These are phyloP conservation scores for Parnassius smintheus DNA, from an alignment of 2,888 invertebrate species.

Conservation along the genomic window DNA sequence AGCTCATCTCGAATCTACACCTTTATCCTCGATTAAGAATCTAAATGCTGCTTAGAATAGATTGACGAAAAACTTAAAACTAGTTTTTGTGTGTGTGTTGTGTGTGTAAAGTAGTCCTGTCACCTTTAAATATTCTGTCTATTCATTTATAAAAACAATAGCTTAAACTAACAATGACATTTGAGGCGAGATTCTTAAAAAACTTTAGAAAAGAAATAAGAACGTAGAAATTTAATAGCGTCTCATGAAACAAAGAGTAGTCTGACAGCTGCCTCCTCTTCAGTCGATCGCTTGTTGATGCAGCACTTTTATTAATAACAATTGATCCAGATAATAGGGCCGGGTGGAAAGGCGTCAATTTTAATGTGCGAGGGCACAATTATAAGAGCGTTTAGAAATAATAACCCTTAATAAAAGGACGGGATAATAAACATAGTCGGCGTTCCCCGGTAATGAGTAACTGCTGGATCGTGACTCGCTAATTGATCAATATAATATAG, in stretches of 20 bases:
- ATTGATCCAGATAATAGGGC: conserved; percentile 59
- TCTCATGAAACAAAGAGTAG: conserved; percentile 43
- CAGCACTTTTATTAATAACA: conserved; percentile 62
- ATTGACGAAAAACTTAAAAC: too few relatives aligned
- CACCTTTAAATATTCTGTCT: too few relatives aligned
- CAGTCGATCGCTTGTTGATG: conserved; percentile 52
- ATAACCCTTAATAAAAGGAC: conserved; percentile 14
- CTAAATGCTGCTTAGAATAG: too few relatives aligned
- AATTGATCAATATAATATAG: conserved; percentile 19
- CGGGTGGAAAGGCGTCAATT: conserved; percentile 21
- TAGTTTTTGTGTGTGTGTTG: too few relatives aligned
- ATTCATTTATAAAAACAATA: too few relatives aligned
- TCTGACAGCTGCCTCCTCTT: conserved; percentile 40
- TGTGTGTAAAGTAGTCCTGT: too few relatives aligned
- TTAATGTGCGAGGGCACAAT: conserved; percentile 32
- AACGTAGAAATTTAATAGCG: conserved; percentile 38
- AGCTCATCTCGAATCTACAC: too few relatives aligned
- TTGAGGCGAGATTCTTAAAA: neutral
- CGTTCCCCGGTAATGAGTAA: conserved; percentile 9
- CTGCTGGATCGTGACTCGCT: conserved; percentile 15
- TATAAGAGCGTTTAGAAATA: conserved; percentile 25
- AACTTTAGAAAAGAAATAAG: conserved; percentile 27
- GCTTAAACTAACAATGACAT: too few relatives aligned
- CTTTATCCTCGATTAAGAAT: too few relatives aligned
- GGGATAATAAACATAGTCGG: conserved; percentile 4